These are phyloP conservation scores for Heliconius charithonia DNA, from an alignment of 2,888 invertebrate genomes.

Conservation along the genomic window DNA sequence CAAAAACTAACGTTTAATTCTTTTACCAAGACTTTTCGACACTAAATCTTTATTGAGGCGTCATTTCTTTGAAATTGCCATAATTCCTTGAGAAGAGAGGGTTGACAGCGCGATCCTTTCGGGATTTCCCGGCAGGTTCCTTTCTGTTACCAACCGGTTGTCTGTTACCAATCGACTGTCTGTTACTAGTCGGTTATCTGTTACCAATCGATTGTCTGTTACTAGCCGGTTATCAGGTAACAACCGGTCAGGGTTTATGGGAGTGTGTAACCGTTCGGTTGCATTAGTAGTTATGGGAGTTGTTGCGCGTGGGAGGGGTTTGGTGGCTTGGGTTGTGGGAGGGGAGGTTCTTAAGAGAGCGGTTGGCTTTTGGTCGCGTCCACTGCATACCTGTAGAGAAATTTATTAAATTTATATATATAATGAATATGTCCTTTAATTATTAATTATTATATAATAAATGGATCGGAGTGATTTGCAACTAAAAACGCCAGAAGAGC, in stretches of 20 bases:
- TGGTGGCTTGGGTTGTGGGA: constrained; percentile 62
- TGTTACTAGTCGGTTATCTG: not conserved
- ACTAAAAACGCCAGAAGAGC: too few species aligned
- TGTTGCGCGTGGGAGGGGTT: constrained; percentile 65
- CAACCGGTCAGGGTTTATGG: constrained; percentile 20
- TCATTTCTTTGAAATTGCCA: constrained; percentile 80
- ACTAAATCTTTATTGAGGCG: constrained; percentile 67
- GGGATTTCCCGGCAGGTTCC: constrained; percentile 54
- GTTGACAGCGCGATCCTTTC: constrained; percentile 72
- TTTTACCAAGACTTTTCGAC: constrained; percentile 61
- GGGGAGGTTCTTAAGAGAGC: constrained; percentile 72
- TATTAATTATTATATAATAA: too few species aligned
- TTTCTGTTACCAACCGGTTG: constrained; percentile 56
- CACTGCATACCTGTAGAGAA: constrained; percentile 76
- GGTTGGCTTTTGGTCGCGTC: constrained; percentile 76
- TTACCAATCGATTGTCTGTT: constrained; percentile 58
- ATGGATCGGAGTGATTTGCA: too few species aligned
- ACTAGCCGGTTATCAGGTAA: constrained; percentile 11
- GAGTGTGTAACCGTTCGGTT: constrained; percentile 57
- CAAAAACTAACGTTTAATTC: constrained; percentile 63
- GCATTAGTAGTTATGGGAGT: constrained; percentile 60
- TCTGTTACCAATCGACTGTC: not conserved
- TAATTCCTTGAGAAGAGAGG: constrained; percentile 72
- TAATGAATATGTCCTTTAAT: too few species aligned
- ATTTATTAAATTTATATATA: not conserved